phyloP scores from a whole-genome alignment of 2,113 vertebrate species.

The Camelus bactrianus region DNA sequence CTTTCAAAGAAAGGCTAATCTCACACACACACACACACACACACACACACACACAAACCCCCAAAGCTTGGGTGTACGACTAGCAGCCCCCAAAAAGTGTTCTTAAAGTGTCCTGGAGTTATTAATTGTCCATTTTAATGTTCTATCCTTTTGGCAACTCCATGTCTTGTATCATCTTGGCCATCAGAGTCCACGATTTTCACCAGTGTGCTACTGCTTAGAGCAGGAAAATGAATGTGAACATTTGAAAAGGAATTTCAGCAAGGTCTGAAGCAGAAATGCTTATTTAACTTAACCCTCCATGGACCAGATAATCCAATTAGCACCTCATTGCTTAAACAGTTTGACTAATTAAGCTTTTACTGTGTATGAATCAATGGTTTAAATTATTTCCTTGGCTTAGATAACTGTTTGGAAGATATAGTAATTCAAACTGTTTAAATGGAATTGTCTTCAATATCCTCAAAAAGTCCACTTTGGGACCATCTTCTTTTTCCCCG shows the following conservation, averaged over 20 bases:
- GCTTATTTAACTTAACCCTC: conserved; percentile 37
- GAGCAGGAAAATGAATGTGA: neutral
- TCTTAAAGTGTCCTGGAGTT: neutral
- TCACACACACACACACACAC: too few relatives aligned
- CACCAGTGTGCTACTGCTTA: neutral
- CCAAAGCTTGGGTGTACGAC: neutral
- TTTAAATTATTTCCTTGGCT: conserved; percentile 32
- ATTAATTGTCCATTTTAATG: neutral
- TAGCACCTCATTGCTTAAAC: neutral
- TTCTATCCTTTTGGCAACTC: neutral
- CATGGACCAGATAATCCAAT: conserved; percentile 17
- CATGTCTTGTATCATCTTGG: neutral
- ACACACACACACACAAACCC: neutral
- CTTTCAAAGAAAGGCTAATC: conserved; percentile 2
- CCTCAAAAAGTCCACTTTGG: neutral
- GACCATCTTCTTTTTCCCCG: neutral
- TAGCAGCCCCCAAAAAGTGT: neutral
- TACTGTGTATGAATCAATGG: neutral
- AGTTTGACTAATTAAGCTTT: conserved; percentile 17
- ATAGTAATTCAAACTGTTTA: conserved; percentile 14
- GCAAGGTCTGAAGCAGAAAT: neutral
- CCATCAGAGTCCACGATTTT: neutral
- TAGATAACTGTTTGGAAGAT: neutral
- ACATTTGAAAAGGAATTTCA: conserved; percentile 2
- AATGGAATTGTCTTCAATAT: neutral